Evolutionary conservation across 1,140 invertebrate genomes (phyloP).

Genomic region (Dendroctonus ponderosae): DNA sequence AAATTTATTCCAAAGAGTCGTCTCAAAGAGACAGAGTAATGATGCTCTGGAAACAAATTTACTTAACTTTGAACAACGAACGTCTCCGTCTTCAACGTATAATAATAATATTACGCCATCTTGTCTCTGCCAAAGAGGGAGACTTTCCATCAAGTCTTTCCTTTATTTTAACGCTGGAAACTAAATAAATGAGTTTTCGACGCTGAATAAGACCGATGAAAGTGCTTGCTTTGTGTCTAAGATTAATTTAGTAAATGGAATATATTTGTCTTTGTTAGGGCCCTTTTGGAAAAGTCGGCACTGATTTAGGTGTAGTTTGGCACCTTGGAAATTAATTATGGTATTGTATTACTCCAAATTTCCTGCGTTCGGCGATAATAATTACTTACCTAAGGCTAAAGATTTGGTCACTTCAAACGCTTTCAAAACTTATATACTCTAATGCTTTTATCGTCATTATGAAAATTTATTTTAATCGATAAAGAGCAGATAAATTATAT

Average conservation of each 20-base stretch:
- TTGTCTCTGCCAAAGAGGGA: slow-evolving; percentile 16
- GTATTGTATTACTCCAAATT: no score
- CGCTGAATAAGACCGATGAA: slow-evolving; percentile 15
- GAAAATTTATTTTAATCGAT: no score
- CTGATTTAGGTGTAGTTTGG: slow-evolving; percentile 5
- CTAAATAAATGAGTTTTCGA: slow-evolving; percentile 29
- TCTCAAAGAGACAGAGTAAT: slow-evolving; percentile 23
- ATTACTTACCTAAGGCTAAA: no score
- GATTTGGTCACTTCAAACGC: no score
- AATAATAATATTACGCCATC: slow-evolving; percentile 28
- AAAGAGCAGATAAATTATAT: no score
- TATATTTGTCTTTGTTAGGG: slow-evolving; percentile 23
- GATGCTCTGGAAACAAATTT: slow-evolving; percentile 22
- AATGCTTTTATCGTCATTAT: no score
- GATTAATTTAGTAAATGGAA: slow-evolving; percentile 34
- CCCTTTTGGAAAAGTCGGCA: slow-evolving; percentile 15
- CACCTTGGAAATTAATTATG: slow-evolving; percentile 9
- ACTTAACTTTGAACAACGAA: slow-evolving; percentile 27
- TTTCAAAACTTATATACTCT: no score
- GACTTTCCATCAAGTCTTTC: slow-evolving; percentile 24
- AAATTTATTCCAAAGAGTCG: not conserved
- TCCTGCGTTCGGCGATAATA: no score
- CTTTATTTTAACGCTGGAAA: slow-evolving; percentile 24
- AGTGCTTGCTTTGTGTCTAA: slow-evolving; percentile 24
- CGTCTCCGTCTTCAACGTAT: slow-evolving; percentile 26